These are phyloP conservation scores for Hydropsyche betteni DNA, from an alignment of 2,888 invertebrate genomes.

Conservation along the genomic window DNA sequence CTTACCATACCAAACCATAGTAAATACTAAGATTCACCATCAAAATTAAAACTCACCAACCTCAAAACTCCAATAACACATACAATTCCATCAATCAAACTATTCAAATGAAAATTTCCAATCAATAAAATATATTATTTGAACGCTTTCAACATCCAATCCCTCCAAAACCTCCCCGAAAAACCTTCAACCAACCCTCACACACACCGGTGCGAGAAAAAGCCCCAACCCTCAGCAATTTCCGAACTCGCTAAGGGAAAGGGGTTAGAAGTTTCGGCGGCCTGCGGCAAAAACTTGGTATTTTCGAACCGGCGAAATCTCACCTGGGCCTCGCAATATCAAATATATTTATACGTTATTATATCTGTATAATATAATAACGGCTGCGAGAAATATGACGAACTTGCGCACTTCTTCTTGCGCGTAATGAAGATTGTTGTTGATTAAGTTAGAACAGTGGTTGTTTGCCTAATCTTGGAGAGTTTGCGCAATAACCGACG, in stretches of 20 bases:
- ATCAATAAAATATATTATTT: too few relatives aligned
- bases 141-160: too few relatives aligned
- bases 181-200: background rate
- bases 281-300: constrained; percentile 40
- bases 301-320: constrained; percentile 33
- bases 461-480: constrained; percentile 16
- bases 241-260: background rate
- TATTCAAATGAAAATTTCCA: too few relatives aligned
- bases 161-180: too few relatives aligned
- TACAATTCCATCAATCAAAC: too few relatives aligned
- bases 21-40: too few relatives aligned
- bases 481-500: constrained; percentile 8
- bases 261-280: constrained; percentile 27
- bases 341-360: too few relatives aligned
- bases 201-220: too few relatives aligned
- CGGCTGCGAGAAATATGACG: background rate
- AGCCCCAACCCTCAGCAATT: too few relatives aligned
- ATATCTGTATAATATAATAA: background rate
- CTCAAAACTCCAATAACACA: too few relatives aligned
- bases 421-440: constrained; percentile 22
- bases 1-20: too few relatives aligned
- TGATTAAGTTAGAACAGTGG: constrained; percentile 21
- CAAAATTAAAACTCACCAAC: too few relatives aligned
- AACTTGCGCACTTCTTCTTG: background rate
- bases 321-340: constrained; percentile 32